Conservation (phyloP, 92 coral and sea anemone genomes). For the Epizoanthus stellaris region DNA sequence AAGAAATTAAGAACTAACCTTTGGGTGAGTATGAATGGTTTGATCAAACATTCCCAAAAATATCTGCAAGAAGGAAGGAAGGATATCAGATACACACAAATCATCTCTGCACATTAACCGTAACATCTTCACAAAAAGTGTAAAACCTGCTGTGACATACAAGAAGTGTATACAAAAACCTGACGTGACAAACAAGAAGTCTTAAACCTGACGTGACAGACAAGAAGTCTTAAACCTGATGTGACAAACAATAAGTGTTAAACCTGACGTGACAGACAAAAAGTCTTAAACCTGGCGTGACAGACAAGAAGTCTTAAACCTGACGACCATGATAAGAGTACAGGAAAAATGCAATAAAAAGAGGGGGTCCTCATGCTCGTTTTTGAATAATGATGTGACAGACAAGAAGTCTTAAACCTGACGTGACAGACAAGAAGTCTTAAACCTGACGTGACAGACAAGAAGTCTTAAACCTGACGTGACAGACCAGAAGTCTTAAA, state of each 20-base stretch:
- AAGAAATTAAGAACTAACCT: conserved; percentile 60
- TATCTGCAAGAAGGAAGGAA: conserved; percentile 61
- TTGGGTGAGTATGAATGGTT: conserved; percentile 85
- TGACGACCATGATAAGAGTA: too few relatives aligned
- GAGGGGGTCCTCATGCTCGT: too few relatives aligned
- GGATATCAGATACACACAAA: neutral
- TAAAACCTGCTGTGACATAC: neutral
- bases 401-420: too few relatives aligned
- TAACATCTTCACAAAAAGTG: too few relatives aligned
- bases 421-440: too few relatives aligned
- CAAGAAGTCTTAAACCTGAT: neutral
- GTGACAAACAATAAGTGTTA: neutral
- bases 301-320: too few relatives aligned
- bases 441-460: too few relatives aligned
- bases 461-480: too few relatives aligned
- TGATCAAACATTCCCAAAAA: conserved; percentile 94
- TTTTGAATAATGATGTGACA: too few relatives aligned
- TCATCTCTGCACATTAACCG: neutral
- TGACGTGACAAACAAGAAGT: neutral
- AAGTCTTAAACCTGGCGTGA: too few relatives aligned
- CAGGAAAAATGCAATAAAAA: too few relatives aligned
- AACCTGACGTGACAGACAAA: neutral
- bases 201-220: neutral
- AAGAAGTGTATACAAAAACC: neutral
- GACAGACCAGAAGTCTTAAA: too few relatives aligned